Evolutionary conservation across 1,140 invertebrate species (phyloP), one percentile per base, ranked within the genome.

Genomic region (Drosophila aff.): DNA sequence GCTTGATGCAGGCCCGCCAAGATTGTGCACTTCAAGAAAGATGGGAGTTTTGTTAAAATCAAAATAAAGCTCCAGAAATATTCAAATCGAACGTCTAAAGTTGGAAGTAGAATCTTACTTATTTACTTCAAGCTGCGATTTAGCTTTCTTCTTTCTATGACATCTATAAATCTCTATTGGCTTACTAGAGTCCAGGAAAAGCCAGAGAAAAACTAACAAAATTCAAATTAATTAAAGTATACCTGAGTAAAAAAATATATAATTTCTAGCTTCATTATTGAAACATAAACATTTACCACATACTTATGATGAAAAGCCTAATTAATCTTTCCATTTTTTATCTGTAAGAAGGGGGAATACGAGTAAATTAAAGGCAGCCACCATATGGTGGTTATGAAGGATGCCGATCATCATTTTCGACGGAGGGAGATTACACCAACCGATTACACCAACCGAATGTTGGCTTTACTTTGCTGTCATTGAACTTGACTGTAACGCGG

Each of bases 401-500:
- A 77, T 77, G 75, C 75, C 71, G 74, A 76, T 76, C 50, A 52
- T 53, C 53, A 60, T 67, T 67, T 38, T 41, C 46, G 46, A 38
- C n/a, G 26, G 28, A 28, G 47, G 16, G 16, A 26, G 41, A 31
- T 9, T n/a, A 40, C 33, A 16, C 31, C 52, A 61, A 49, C 44
- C 40, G 28, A 76, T 31, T n/a, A 26, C 33, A n/a, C 33, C 52
- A 61, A 49, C 44, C 40, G 28, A 76, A 78, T 53, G n/a, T n/a
- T 18, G 53, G 62, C 3, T 23, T 47, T 31, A 26, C 57, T 43
- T 18, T 26, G 49, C 59, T 79, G 84, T 89, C 84, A 78, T 72
- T 84, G 81, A 87, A 86, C 82, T 82, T 79, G 67, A 59, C 46
- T 33, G 38, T 49, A 60, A 26, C 26, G 43, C 58, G 36, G 53